Conservation (phyloP, 1,140 invertebrate genomes). For the Tyrophagus putrescentiae region DNA sequence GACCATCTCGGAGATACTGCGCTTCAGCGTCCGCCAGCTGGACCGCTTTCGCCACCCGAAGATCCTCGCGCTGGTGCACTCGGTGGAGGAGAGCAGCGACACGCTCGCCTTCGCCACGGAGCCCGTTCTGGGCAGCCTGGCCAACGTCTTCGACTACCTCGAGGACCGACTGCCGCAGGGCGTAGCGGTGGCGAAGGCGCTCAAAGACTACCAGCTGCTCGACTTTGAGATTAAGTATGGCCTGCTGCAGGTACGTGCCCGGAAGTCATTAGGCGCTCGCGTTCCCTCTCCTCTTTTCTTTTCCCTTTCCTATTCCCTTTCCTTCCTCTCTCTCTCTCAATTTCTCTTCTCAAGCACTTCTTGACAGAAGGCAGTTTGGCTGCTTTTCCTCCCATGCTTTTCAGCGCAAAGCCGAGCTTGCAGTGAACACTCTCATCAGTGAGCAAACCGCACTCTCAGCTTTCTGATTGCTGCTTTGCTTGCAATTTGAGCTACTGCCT, state of each 20-base stretch:
- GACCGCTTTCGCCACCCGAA: constrained; percentile 74
- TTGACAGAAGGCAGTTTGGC: no score
- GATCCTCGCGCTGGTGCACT: constrained; percentile 46
- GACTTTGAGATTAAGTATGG: constrained; percentile 87
- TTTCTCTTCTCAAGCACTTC: no score
- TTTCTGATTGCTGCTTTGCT: no score
- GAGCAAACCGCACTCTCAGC: no score
- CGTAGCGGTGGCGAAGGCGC: constrained; percentile 30
- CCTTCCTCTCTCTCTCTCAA: no score
- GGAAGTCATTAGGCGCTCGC: no score
- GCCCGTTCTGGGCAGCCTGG: constrained; percentile 66
- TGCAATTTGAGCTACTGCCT: no score
- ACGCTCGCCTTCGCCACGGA: constrained; percentile 83
- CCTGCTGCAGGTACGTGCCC: constrained; percentile 67
- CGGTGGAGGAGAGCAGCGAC: constrained; percentile 45
- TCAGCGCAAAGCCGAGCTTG: no score
- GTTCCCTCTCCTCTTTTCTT: no score
- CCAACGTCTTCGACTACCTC: constrained; percentile 65
- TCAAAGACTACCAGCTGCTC: constrained; percentile 59
- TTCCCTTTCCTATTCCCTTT: no score
- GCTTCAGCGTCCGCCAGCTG: constrained; percentile 60
- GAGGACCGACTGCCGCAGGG: constrained; percentile 37
- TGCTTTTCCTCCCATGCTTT: no score
- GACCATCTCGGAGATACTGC: constrained; percentile 72
- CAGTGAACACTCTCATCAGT: no score